Evolutionary conservation across 2,888 invertebrate genomes (phyloP).

Genomic region (Aleiodes alternator): DNA sequence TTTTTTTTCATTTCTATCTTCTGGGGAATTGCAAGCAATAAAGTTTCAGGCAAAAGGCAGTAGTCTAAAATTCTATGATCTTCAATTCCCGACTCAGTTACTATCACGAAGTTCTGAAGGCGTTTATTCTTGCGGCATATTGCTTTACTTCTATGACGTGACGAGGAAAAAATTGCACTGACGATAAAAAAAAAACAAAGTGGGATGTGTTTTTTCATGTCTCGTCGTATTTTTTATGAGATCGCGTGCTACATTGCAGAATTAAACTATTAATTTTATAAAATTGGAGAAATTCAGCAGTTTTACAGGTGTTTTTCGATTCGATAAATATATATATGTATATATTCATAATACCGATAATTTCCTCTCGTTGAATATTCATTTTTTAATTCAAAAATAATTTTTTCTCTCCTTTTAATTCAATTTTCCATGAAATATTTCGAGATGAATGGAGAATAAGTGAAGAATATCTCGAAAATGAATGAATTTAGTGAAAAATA

Average conservation of each 20-base stretch:
- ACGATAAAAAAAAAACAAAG: neutral
- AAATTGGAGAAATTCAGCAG: too few relatives aligned
- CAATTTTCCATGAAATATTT: too few relatives aligned
- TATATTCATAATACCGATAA: too few relatives aligned
- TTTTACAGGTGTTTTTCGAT: too few relatives aligned
- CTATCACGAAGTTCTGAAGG: neutral
- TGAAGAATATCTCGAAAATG: too few relatives aligned
- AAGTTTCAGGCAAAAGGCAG: constrained; percentile 6
- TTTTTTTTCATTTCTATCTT: neutral
- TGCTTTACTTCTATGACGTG: constrained; percentile 15
- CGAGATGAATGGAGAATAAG: too few relatives aligned
- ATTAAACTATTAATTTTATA: too few relatives aligned
- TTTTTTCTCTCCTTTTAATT: too few relatives aligned
- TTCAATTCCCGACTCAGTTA: neutral
- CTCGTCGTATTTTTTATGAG: neutral
- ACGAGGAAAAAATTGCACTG: constrained; percentile 16
- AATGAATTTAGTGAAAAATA: too few relatives aligned
- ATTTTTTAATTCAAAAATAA: too few relatives aligned
- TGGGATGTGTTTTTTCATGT: neutral
- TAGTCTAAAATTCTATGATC: neutral
- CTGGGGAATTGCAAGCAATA: constrained; percentile 13
- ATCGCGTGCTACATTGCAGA: neutral
- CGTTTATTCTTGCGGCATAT: constrained; percentile 17
- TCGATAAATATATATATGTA: too few relatives aligned
- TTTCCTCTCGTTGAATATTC: too few relatives aligned